A percentile compares a stretch with the other conserved stretches of the same genome.
Evolutionary conservation across 1,140 invertebrate genomes (phyloP).

Genomic region (Spodoptera frugiperda): DNA sequence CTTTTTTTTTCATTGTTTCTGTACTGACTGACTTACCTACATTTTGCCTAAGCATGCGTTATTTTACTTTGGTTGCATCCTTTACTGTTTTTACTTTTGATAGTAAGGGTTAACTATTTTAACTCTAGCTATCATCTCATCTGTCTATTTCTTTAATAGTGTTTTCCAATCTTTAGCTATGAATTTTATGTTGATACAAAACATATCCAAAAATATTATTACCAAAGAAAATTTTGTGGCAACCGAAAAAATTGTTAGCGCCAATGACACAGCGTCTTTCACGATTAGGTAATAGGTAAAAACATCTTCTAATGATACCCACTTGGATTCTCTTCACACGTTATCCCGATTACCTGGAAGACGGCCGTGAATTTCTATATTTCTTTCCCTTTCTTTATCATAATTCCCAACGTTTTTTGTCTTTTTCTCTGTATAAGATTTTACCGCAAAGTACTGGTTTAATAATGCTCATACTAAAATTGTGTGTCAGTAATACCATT

Average conservation of each 20-base stretch:
- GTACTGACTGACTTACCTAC: too few species aligned
- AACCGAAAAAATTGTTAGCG: not conserved
- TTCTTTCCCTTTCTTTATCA: conserved; percentile 57
- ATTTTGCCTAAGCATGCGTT: too few species aligned
- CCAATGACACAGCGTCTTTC: conserved; percentile 51
- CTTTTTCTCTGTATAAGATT: conserved; percentile 55
- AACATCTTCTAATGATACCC: conserved; percentile 70
- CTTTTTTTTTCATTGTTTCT: too few species aligned
- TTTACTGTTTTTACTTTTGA: too few species aligned
- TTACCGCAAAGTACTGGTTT: conserved; percentile 28
- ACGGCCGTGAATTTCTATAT: conserved; percentile 59
- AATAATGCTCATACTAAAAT: conserved; percentile 6
- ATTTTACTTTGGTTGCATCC: too few species aligned
- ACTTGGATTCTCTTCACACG: conserved; percentile 75
- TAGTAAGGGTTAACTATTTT: too few species aligned
- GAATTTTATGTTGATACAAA: not conserved
- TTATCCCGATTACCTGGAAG: conserved; percentile 73
- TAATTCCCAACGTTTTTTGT: conserved; percentile 56
- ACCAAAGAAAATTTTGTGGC: not conserved
- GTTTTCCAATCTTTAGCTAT: too few species aligned
- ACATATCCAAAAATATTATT: not conserved
- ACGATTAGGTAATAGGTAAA: conserved; percentile 66
- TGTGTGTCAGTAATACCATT: conserved; percentile 30
- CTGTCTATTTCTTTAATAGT: too few species aligned
- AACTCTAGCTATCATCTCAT: too few species aligned